These are phyloP conservation scores for Cheilosia scutellata DNA, from an alignment of 2,888 invertebrate species.

Conservation along the genomic window DNA sequence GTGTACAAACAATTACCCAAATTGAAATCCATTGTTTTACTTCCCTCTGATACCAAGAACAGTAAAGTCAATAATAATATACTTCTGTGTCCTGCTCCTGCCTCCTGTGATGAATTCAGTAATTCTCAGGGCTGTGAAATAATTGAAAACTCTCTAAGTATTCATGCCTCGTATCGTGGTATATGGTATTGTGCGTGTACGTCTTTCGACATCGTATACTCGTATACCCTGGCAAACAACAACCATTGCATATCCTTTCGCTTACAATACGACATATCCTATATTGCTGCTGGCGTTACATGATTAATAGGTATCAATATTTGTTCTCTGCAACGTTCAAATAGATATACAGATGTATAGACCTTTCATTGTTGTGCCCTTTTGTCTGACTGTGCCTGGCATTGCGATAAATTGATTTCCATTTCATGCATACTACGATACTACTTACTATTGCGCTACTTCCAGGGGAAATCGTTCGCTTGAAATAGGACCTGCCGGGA, in stretches of 20 bases:
- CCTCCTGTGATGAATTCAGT: constrained; percentile 50
- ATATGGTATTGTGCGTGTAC: neutral
- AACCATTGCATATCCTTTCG: constrained; percentile 52
- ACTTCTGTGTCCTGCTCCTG: constrained; percentile 36
- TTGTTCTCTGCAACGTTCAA: constrained; percentile 37
- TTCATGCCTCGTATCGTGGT: constrained; percentile 30
- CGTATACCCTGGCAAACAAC: neutral
- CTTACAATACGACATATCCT: constrained; percentile 43
- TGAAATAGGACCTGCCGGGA: neutral
- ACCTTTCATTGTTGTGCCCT: constrained; percentile 63
- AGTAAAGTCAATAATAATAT: constrained; percentile 59
- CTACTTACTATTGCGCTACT: neutral
- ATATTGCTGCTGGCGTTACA: constrained; percentile 58
- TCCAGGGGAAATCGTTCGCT: constrained; percentile 40
- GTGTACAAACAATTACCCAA: constrained; percentile 28
- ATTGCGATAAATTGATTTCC: constrained; percentile 73
- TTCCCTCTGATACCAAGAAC: constrained; percentile 29
- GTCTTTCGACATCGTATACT: constrained; percentile 3
- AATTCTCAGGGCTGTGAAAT: constrained; percentile 60
- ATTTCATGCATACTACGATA: constrained; percentile 58
- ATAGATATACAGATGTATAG: constrained; percentile 4
- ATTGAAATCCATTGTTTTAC: constrained; percentile 64
- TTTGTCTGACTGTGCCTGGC: constrained; percentile 52
- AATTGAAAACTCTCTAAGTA: constrained; percentile 73
- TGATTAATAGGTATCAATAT: constrained; percentile 74